Evolutionary conservation across 2,888 invertebrate genomes (phyloP).

Genomic region (Hirtodrosophila confusa): DNA sequence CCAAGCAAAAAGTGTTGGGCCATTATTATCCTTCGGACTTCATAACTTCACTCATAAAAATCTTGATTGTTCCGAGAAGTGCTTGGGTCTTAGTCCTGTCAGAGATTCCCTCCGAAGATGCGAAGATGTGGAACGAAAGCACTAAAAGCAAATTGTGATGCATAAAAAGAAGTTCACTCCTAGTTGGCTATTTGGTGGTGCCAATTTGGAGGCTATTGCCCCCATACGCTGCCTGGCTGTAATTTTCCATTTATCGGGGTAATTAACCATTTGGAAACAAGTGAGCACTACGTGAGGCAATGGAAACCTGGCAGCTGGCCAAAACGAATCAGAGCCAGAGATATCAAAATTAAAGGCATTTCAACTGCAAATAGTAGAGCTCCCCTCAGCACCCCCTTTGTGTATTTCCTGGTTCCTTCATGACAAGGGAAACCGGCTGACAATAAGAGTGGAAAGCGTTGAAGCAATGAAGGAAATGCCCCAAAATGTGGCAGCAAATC

Average conservation of each 20-base stretch:
- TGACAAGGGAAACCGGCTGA: constrained; percentile 17
- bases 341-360: constrained; percentile 47
- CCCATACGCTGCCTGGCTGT: constrained; percentile 38
- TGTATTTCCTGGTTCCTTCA: constrained; percentile 1
- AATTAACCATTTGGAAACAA: constrained; percentile 61
- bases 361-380: constrained; percentile 37
- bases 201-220: constrained; percentile 31
- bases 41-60: constrained; percentile 77
- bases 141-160: constrained; percentile 42
- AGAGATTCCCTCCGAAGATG: constrained; percentile 1
- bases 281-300: constrained; percentile 51
- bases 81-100: constrained; percentile 1
- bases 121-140: constrained; percentile 1
- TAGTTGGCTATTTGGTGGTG: constrained; percentile 13
- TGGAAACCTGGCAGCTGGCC: constrained; percentile 24
- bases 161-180: constrained; percentile 38
- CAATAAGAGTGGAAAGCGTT: constrained; percentile 32
- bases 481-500: constrained; percentile 55
- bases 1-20: constrained; percentile 83
- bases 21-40: constrained; percentile 84
- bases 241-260: constrained; percentile 68
- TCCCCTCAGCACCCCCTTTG: neutral
- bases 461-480: constrained; percentile 42
- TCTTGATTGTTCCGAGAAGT: constrained; percentile 55
- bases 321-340: constrained; percentile 6